phyloP scores from a whole-genome alignment of 2,113 vertebrate species.

The Gorsachius goisagi region DNA sequence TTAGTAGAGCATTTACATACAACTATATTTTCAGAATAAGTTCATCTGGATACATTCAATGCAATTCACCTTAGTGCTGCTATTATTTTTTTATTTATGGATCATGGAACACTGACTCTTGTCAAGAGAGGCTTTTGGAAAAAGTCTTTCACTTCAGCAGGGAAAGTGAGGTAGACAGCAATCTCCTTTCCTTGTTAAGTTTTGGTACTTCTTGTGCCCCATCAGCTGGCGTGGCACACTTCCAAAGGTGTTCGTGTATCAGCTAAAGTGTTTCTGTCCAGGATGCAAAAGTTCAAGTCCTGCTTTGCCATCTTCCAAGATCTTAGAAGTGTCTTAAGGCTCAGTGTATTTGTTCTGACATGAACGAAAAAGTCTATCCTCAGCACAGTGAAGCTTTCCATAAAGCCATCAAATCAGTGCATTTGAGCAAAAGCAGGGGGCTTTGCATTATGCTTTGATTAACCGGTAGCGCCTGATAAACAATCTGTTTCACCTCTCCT shows the following conservation, averaged over 20 bases:
- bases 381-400: accelerated
- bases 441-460: neutral
- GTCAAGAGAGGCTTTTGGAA: neutral
- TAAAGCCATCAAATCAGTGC: neutral
- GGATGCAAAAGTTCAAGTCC: neutral
- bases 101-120: neutral
- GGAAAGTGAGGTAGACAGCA: neutral
- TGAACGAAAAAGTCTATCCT: neutral
- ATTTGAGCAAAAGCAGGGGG: neutral
- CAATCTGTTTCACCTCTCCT: neutral
- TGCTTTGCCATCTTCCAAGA: neutral
- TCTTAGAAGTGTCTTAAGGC: neutral
- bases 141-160: neutral
- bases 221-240: neutral
- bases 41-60: neutral
- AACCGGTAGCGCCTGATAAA: neutral
- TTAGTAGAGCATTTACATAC: neutral
- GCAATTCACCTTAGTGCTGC: neutral
- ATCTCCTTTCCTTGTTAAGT: neutral
- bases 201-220: neutral
- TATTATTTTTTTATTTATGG: neutral
- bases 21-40: neutral
- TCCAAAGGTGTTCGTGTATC: accelerated
- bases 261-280: neutral
- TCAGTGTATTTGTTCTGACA: neutral